Evolutionary conservation across 2,797 vertebrate species (phyloP).

Genomic region (Smutsia temminckii): DNA sequence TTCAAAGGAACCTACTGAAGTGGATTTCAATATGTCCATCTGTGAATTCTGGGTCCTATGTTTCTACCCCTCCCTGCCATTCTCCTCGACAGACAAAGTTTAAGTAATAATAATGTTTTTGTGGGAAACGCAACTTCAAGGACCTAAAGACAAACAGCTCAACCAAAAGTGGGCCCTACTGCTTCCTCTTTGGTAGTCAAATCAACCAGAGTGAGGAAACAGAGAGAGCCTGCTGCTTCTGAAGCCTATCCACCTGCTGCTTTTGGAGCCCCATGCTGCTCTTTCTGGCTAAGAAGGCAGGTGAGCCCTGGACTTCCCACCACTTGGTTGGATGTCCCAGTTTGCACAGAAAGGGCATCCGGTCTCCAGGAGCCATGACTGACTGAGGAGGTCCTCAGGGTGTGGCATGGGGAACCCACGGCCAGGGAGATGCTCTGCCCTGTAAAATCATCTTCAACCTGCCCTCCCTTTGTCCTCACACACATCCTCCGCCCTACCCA

Average conservation of each 20-base stretch:
- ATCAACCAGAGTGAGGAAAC: not conserved
- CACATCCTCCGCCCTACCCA: not conserved
- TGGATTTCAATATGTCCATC: not conserved
- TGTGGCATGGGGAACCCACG: too few species aligned
- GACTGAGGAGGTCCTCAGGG: not conserved
- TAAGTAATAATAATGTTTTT: not conserved
- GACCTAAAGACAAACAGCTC: not conserved
- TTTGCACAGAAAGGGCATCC: conserved; percentile 19
- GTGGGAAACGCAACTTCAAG: not conserved
- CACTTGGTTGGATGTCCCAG: not conserved
- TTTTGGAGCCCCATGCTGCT: not conserved
- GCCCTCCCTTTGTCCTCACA: not conserved
- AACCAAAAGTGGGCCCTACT: not conserved
- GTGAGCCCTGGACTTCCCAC: not conserved
- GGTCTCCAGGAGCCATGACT: not conserved
- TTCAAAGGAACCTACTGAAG: not conserved
- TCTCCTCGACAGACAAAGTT: not conserved
- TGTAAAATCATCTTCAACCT: conserved; percentile 68
- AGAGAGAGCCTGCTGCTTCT: not conserved
- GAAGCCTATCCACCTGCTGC: not conserved
- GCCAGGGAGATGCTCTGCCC: conserved; percentile 50
- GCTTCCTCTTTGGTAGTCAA: not conserved
- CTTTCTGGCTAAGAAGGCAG: not conserved
- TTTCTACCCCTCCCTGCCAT: not conserved
- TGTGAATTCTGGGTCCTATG: not conserved